Conservation (phyloP, 2,113 vertebrate genomes). For the Gila orcuttii region DNA sequence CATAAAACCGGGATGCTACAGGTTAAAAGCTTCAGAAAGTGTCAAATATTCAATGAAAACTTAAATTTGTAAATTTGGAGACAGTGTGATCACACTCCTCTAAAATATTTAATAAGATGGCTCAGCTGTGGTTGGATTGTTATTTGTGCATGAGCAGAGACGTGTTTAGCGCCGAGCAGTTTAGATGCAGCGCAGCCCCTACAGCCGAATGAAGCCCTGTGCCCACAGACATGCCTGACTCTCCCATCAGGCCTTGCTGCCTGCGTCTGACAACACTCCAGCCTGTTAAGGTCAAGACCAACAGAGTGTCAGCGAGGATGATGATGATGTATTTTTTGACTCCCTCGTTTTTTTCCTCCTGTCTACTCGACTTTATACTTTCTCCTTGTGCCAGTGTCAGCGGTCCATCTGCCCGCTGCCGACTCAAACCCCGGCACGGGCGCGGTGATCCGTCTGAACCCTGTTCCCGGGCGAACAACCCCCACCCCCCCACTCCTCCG, state of each 20-base stretch:
- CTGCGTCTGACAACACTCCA: slow-evolving; percentile 69
- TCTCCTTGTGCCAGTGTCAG: slow-evolving; percentile 71
- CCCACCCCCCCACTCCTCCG: neutral
- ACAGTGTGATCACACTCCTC: neutral
- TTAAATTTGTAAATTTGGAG: neutral
- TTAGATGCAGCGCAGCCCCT: slow-evolving; percentile 30
- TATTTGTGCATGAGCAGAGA: slow-evolving; percentile 14
- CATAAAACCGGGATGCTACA: too few relatives aligned
- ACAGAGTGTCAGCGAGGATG: slow-evolving; percentile 76
- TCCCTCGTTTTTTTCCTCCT: slow-evolving; percentile 66
- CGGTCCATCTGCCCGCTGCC: slow-evolving; percentile 68
- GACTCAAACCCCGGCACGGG: slow-evolving; percentile 56
- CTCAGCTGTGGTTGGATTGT: neutral
- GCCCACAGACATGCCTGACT: slow-evolving; percentile 36
- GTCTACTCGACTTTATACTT: slow-evolving; percentile 74
- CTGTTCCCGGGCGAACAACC: slow-evolving; percentile 50
- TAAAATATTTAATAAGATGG: slow-evolving; percentile 11
- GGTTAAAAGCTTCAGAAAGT: neutral
- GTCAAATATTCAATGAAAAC: neutral
- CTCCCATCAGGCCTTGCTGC: slow-evolving; percentile 42
- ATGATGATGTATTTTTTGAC: slow-evolving; percentile 70
- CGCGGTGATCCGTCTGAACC: slow-evolving; percentile 52
- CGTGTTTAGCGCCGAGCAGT: slow-evolving; percentile 17
- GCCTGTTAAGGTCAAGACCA: slow-evolving; percentile 78
- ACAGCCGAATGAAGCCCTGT: slow-evolving; percentile 7